Percentiles rank a stretch among this genome's conserved stretches.
These are phyloP conservation scores for Antidorcas marsupialis DNA, from an alignment of 2,113 vertebrate species.

Conservation along the genomic window DNA sequence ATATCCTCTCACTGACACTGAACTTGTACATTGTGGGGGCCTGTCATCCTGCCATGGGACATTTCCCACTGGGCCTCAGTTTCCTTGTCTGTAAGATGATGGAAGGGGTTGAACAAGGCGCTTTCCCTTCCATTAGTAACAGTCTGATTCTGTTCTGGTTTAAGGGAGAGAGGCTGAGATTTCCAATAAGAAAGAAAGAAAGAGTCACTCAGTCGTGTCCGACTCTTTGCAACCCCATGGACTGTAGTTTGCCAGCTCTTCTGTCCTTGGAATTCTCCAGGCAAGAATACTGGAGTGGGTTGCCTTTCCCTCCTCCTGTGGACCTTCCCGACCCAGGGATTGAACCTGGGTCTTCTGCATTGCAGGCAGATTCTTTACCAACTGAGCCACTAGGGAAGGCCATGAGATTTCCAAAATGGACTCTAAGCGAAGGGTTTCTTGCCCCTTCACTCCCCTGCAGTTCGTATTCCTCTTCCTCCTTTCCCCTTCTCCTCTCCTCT, in stretches of 20 bases:
- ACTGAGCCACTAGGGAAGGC: background rate
- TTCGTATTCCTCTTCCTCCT: background rate
- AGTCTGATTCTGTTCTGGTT: background rate
- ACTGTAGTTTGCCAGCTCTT: background rate
- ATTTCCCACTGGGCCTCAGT: background rate
- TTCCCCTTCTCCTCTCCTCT: background rate
- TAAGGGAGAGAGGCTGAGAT: background rate
- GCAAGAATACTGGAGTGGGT: background rate
- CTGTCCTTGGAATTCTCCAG: background rate
- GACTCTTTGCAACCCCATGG: background rate
- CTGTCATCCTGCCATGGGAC: background rate
- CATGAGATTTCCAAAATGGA: background rate
- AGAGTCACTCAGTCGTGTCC: background rate
- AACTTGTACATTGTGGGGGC: accelerated
- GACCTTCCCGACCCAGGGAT: background rate
- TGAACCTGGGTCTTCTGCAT: background rate
- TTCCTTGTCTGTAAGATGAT: background rate
- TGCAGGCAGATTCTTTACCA: background rate
- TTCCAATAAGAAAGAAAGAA: background rate
- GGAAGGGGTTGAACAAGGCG: background rate
- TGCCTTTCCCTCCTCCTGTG: background rate
- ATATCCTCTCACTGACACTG: background rate
- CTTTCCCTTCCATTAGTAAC: background rate
- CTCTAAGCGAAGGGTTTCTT: background rate
- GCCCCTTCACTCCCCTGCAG: background rate